Conservation (phyloP, 2,888 invertebrate genomes). For the Xestia sexstrigata region DNA sequence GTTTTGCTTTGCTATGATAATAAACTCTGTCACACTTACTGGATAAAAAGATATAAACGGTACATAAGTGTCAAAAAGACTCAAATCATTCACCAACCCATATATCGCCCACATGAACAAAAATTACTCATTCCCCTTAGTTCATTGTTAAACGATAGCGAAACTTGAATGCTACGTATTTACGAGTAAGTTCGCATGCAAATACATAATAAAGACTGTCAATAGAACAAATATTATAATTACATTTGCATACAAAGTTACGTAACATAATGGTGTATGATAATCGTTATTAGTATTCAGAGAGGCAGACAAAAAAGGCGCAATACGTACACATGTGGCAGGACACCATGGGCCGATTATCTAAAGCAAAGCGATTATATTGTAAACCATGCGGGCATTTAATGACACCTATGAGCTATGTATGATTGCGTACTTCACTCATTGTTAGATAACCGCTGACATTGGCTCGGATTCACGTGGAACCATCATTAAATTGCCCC, state of each 20-base stretch:
- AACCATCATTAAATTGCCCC: constrained; percentile 60
- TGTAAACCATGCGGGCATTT: constrained; percentile 78
- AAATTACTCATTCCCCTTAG: constrained; percentile 3
- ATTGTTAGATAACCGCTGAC: constrained; percentile 71
- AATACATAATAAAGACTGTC: constrained; percentile 25
- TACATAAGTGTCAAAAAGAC: constrained; percentile 20
- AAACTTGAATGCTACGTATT: constrained; percentile 4
- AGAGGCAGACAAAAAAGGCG: constrained; percentile 67
- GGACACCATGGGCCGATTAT: constrained; percentile 70
- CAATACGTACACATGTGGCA: constrained; percentile 68
- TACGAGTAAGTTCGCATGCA: constrained; percentile 25
- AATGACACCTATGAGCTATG: constrained; percentile 74
- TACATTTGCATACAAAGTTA: constrained; percentile 66
- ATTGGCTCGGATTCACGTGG: constrained; percentile 70
- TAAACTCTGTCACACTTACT: constrained; percentile 19
- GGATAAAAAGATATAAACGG: constrained; percentile 22
- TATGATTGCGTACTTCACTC: constrained; percentile 72
- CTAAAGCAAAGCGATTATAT: constrained; percentile 73
- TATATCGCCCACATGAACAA: constrained; percentile 1
- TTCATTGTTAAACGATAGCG: constrained; percentile 7
- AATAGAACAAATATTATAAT: constrained; percentile 52
- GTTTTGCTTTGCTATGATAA: constrained; percentile 18
- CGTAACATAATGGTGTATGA: constrained; percentile 64
- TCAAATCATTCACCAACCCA: neutral
- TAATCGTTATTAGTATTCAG: constrained; percentile 67